phyloP scores from a whole-genome alignment of 2,113 vertebrate genomes.

The Camelus dromedarius region DNA sequence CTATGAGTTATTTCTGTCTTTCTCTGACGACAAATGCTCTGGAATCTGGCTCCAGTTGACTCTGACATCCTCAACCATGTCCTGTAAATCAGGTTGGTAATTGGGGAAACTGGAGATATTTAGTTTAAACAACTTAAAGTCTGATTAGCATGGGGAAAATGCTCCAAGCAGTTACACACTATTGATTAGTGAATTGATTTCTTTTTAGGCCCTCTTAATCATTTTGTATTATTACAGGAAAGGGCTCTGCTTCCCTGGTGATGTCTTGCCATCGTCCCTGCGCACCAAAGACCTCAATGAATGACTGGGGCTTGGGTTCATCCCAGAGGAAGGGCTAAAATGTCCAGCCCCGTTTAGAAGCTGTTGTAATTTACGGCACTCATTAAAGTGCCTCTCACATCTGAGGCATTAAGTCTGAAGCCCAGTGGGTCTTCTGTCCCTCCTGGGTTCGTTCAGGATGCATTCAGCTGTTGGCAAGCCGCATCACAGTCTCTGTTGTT shows the following conservation, averaged over 20 bases:
- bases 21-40: background rate
- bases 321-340: background rate
- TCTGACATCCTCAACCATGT: background rate
- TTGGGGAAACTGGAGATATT: slow-evolving; percentile 35
- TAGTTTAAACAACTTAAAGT: slow-evolving; percentile 73
- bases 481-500: background rate
- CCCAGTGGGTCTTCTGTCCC: background rate
- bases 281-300: background rate
- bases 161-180: slow-evolving; percentile 36
- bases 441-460: background rate
- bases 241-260: slow-evolving; percentile 3
- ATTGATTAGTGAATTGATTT: slow-evolving; percentile 62
- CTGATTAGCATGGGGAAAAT: slow-evolving; percentile 54
- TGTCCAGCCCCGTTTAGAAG: background rate
- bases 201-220: slow-evolving; percentile 41
- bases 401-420: slow-evolving; percentile 7
- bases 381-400: background rate
- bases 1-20: background rate
- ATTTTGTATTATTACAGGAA: slow-evolving; percentile 52
- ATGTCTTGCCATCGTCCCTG: background rate
- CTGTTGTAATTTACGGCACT: background rate
- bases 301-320: background rate
- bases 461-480: background rate
- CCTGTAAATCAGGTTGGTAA: slow-evolving; percentile 44
- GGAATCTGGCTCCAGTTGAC: background rate